Evolutionary conservation across 1,140 invertebrate species (phyloP).

Genomic region (Linepithema humile): DNA sequence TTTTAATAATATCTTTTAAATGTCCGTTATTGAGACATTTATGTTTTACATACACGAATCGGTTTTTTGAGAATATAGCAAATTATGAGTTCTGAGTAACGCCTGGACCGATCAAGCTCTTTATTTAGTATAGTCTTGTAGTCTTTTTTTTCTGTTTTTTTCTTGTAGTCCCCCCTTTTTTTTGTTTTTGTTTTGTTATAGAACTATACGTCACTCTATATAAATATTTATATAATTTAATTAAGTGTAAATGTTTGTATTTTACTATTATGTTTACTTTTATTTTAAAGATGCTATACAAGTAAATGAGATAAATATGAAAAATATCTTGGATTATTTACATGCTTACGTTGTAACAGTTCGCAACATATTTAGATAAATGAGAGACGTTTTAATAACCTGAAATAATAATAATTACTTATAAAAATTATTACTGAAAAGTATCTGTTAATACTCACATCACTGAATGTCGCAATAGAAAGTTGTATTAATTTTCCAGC

Average conservation of each 20-base stretch:
- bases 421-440: background rate
- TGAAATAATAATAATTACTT: slow-evolving; percentile 16
- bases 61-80: no score
- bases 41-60: no score
- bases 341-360: slow-evolving; percentile 28
- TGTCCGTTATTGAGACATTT: no score
- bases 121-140: no score
- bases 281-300: slow-evolving; percentile 21
- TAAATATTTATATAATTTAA: slow-evolving; percentile 4
- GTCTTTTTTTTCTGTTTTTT: no score
- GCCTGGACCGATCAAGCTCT: no score
- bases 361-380: slow-evolving; percentile 65
- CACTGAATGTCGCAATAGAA: slow-evolving; percentile 66
- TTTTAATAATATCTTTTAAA: no score
- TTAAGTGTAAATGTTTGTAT: background rate
- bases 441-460: slow-evolving; percentile 54
- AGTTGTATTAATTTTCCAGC: slow-evolving; percentile 66
- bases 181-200: no score
- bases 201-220: no score
- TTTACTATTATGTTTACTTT: background rate
- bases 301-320: background rate
- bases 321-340: background rate
- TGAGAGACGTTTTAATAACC: slow-evolving; percentile 65
- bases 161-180: no score
- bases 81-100: no score